Percentiles rank a stretch among this genome's conserved stretches.
phyloP scores from a whole-genome alignment of 2,113 vertebrate genomes.

The Sclerurus mexicanus region DNA sequence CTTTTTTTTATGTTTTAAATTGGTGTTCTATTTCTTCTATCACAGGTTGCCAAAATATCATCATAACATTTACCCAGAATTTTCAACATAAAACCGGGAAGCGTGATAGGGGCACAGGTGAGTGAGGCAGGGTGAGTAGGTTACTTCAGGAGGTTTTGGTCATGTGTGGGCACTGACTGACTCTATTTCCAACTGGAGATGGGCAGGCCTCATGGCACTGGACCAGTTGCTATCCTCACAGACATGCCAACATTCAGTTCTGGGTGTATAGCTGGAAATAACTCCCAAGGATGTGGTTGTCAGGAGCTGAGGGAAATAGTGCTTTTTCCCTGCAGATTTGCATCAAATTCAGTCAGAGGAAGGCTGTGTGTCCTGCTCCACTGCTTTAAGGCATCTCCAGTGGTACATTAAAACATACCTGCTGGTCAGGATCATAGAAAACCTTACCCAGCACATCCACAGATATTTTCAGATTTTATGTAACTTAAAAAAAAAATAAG shows the following conservation, averaged over 20 bases:
- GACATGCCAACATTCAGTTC: neutral
- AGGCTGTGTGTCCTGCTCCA: neutral
- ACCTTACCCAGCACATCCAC: neutral
- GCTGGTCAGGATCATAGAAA: neutral
- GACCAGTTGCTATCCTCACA: neutral
- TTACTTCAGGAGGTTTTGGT: neutral
- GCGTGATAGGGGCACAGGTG: neutral
- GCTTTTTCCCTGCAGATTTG: neutral
- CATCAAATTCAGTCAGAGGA: neutral
- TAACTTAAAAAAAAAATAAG: neutral
- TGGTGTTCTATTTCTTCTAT: constrained; percentile 72
- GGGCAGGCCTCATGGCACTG: neutral
- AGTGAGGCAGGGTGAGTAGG: neutral
- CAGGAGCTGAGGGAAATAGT: neutral
- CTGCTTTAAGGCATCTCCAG: neutral
- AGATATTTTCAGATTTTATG: neutral
- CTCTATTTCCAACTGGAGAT: neutral
- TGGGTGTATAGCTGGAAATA: neutral
- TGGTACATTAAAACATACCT: neutral
- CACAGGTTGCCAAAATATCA: constrained; percentile 52
- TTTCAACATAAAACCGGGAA: constrained; percentile 27
- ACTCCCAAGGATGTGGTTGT: neutral
- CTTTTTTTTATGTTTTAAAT: constrained; percentile 71
- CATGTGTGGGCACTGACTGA: neutral
- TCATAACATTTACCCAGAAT: constrained; percentile 29